These are phyloP conservation scores for Chionomys nivalis DNA, from an alignment of 2,113 vertebrate species.

Conservation along the genomic window DNA sequence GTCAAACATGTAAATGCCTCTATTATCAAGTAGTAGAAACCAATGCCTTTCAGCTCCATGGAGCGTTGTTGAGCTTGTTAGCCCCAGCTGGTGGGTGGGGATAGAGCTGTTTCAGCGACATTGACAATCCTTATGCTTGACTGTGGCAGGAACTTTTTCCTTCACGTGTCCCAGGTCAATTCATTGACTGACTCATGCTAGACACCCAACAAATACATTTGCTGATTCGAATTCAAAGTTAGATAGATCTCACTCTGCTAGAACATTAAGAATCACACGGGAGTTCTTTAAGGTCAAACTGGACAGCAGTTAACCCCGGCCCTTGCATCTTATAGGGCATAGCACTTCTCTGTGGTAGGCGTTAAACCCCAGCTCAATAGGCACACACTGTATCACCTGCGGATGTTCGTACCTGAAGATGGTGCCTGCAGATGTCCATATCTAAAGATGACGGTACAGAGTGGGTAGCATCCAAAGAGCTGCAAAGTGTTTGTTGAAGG, in stretches of 20 bases:
- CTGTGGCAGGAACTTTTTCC: background rate
- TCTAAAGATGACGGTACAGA: background rate
- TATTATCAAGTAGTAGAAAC: background rate
- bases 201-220: background rate
- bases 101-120: background rate
- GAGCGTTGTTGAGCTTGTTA: background rate
- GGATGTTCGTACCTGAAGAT: too few species aligned
- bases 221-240: background rate
- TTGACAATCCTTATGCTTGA: background rate
- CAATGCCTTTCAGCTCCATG: background rate
- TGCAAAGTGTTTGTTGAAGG: background rate
- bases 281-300: background rate
- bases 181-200: background rate
- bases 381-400: background rate
- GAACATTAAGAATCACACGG: background rate
- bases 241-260: background rate
- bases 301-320: background rate
- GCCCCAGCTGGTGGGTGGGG: background rate
- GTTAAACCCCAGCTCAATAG: background rate
- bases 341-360: background rate
- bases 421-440: background rate
- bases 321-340: background rate
- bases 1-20: background rate
- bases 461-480: background rate
- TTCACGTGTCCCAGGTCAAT: background rate